phyloP scores from a whole-genome alignment of 1,140 invertebrate species.

The Babylonia areolata region DNA sequence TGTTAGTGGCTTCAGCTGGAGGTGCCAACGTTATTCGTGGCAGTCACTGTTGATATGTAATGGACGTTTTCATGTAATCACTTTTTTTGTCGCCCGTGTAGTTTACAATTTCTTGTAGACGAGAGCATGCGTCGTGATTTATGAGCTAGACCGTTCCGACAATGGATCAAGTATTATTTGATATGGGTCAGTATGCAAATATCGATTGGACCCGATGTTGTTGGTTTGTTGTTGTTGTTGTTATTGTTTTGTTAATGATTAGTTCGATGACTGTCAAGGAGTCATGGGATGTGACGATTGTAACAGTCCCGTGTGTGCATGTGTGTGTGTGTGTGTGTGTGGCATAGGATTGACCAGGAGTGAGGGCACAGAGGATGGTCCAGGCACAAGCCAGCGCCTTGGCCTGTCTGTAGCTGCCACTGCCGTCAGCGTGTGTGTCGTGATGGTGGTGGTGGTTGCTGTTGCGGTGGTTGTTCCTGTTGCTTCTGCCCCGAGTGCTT shows the following conservation, averaged over 20 bases:
- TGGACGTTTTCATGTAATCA: neutral
- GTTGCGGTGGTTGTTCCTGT: neutral
- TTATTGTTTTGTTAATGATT: neutral
- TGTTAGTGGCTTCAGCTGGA: too few species aligned
- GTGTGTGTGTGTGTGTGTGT: neutral
- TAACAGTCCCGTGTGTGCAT: neutral
- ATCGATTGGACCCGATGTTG: neutral
- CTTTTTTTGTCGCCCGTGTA: neutral
- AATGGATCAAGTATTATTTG: neutral
- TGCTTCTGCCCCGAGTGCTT: neutral
- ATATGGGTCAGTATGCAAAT: constrained; percentile 1
- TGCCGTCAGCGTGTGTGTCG: neutral
- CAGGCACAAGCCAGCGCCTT: neutral
- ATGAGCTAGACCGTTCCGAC: too few species aligned
- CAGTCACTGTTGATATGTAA: neutral
- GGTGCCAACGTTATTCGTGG: neutral
- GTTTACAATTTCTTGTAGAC: neutral
- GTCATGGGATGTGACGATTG: neutral
- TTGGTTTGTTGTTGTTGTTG: neutral
- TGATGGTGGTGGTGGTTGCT: neutral
- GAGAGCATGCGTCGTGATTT: too few species aligned
- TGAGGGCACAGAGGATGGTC: neutral
- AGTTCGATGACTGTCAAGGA: neutral
- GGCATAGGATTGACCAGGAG: neutral
- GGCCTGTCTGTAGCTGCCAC: neutral